Evolutionary conservation across 2,113 vertebrate genomes (phyloP), one percentile per base, ranked within the genome.

Genomic region (Dendrocopos noguchii): DNA sequence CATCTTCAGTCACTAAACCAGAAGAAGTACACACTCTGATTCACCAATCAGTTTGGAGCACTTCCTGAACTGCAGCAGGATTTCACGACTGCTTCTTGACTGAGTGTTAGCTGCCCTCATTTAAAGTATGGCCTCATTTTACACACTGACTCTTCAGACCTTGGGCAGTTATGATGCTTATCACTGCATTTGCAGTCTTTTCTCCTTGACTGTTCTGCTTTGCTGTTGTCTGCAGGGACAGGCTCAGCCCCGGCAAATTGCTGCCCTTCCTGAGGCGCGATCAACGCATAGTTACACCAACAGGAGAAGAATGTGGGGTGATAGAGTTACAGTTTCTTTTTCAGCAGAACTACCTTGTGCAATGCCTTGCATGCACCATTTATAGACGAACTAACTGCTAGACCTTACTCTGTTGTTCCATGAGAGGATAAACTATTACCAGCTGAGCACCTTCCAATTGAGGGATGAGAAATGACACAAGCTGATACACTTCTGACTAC

Each of bases 1-100:
- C 20, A 72, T 96, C 94, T 91, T 94, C 82, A 90, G 57, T 59
- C 87, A 86, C 61, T 81, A 95, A 94, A 88, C 84, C 66, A 95
- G 86, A 84, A 94, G 92, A 95, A 95, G 81, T 60, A 77, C 19
- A 73, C 70, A 83, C 44, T 91, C 15, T 36, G 86, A 76, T 93
- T 90, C 85, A 50, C 33, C 10, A 1, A 22, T 75, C 68, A 55
- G 29, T 92, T 94, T 53, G 75, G 66, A 91, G 65, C 61, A 33
- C 50, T 75, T 92, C n/a, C 60, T 72, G 59, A 87, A 91, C 73
- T 53, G 65, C 12, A 87, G 66, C 39, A 84, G 36, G 3, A 71
- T 88, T 81, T 89, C 17, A 52, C 33, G 55, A 34, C 71, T 64
- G 20, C 65, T 80, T 80, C 42, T 89, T 18, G 29, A 12, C 47